Conservation (phyloP, 2,113 vertebrate species). For the Hypanus sabinus region DNA sequence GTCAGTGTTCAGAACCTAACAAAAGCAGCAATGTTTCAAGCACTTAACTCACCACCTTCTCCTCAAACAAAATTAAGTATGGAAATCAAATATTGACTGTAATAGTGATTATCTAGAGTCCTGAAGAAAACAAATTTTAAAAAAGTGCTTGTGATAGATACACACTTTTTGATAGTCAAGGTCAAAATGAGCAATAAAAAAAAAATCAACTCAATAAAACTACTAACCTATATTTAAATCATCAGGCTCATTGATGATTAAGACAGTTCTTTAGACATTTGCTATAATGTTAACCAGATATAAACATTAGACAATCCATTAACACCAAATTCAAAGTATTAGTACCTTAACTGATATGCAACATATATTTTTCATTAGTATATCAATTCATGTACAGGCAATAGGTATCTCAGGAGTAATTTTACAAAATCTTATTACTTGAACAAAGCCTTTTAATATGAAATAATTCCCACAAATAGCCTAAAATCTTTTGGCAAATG, state of each 20-base stretch:
- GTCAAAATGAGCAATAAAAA: background rate
- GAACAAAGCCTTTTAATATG: background rate
- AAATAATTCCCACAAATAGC: too few species aligned
- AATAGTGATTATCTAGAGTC: too few species aligned
- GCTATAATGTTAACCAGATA: too few species aligned
- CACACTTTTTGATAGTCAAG: background rate
- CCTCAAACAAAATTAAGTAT: too few species aligned
- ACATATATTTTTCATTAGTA: background rate
- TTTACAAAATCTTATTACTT: background rate
- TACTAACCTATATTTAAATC: background rate
- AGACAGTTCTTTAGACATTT: background rate
- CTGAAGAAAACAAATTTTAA: too few species aligned
- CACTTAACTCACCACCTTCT: too few species aligned
- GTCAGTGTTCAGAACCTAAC: too few species aligned
- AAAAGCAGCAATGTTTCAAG: too few species aligned
- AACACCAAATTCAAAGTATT: background rate
- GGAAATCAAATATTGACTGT: too few species aligned
- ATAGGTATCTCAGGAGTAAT: background rate
- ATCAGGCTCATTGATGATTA: background rate
- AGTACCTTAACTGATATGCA: too few species aligned
- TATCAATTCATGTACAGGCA: background rate
- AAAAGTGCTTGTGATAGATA: too few species aligned
- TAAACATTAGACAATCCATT: background rate
- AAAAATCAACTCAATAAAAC: background rate
- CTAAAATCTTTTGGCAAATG: too few species aligned